Percentiles rank a stretch among this genome's conserved stretches.
Evolutionary conservation across 2,113 vertebrate species (phyloP).

Genomic region (Gavia stellata): DNA sequence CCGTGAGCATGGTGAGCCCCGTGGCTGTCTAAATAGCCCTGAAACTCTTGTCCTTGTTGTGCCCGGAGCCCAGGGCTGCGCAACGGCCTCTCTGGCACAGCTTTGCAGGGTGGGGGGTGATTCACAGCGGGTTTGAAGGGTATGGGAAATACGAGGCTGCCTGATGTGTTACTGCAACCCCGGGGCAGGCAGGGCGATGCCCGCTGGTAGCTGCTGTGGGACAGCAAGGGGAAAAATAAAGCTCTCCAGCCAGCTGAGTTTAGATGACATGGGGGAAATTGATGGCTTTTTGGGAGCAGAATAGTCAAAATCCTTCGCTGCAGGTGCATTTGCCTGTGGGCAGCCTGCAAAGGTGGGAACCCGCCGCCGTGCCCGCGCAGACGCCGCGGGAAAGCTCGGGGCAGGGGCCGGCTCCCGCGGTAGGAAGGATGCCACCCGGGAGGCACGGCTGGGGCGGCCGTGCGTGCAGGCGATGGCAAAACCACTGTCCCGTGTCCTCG

Average conservation of each 20-base stretch:
- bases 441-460: neutral
- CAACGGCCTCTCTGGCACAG: rapidly evolving
- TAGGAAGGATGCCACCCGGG: rapidly evolving
- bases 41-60: rapidly evolving
- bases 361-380: rapidly evolving
- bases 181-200: neutral
- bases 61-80: neutral
- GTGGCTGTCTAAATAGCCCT: too few species aligned
- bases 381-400: too few species aligned
- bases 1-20: rapidly evolving
- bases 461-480: neutral
- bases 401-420: neutral
- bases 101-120: neutral
- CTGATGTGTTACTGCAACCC: neutral
- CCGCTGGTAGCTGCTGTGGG: neutral
- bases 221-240: neutral
- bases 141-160: neutral
- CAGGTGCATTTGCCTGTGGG: neutral
- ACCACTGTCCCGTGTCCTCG: neutral
- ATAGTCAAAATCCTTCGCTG: neutral
- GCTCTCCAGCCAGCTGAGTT: neutral
- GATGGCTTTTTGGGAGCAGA: neutral
- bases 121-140: neutral
- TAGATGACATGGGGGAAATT: neutral
- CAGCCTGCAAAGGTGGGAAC: neutral